Conservation (phyloP, 2,113 vertebrate species). For the Macrotus californicus region DNA sequence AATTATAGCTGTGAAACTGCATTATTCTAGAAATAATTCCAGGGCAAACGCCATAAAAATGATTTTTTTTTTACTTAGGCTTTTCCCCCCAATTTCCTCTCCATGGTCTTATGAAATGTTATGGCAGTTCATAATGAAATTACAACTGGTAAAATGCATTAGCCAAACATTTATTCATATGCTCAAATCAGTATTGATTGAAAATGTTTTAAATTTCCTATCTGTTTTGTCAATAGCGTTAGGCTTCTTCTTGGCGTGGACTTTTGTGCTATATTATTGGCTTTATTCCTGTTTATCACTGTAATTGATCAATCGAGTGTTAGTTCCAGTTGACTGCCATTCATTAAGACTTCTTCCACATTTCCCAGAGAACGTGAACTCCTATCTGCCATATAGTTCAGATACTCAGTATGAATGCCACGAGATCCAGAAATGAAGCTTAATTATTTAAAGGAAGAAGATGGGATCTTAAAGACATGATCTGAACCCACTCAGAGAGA, state of each 20-base stretch:
- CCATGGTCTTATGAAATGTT: not conserved
- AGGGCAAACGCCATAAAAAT: constrained; percentile 51
- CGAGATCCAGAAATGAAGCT: not conserved
- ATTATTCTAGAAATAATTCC: constrained; percentile 64
- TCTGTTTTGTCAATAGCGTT: not conserved
- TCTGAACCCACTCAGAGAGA: not conserved
- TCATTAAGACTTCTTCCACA: not conserved
- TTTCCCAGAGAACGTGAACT: not conserved
- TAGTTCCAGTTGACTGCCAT: not conserved
- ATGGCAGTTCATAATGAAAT: not conserved
- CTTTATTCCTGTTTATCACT: not conserved
- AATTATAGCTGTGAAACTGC: constrained; percentile 51
- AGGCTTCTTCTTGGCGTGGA: not conserved
- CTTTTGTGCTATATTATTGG: not conserved
- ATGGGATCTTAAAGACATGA: not conserved
- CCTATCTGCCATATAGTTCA: not conserved
- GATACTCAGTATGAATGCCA: not conserved
- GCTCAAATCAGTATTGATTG: not conserved
- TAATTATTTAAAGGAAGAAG: not conserved
- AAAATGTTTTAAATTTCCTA: not conserved
- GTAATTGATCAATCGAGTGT: not conserved
- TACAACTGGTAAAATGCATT: not conserved
- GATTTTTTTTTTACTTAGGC: constrained; percentile 32
- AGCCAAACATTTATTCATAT: not conserved
- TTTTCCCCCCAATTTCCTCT: not conserved